A percentile compares a stretch with the other conserved stretches of the same genome.
phyloP scores from a whole-genome alignment of 2,888 invertebrate genomes.

The Harmothoe impar region DNA sequence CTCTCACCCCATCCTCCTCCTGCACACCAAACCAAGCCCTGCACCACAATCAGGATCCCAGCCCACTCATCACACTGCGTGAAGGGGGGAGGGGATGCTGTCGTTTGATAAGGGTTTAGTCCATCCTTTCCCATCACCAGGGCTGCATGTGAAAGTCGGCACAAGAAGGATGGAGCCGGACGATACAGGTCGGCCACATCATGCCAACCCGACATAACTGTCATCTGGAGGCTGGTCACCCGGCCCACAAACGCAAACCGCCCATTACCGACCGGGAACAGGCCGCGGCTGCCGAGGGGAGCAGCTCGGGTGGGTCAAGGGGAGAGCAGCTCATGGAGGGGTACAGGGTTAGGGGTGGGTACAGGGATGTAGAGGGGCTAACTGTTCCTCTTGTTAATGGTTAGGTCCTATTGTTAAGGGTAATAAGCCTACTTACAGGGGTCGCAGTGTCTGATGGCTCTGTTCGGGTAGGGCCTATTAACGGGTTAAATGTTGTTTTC shows the following conservation, averaged over 20 bases:
- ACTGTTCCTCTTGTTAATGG: not conserved
- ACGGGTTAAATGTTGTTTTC: too few species aligned
- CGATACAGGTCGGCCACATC: slow-evolving; percentile 34
- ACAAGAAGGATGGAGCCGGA: slow-evolving; percentile 38
- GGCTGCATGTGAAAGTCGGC: slow-evolving; percentile 43
- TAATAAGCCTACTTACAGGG: too few species aligned
- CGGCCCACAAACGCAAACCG: slow-evolving; percentile 36
- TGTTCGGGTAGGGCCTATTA: too few species aligned
- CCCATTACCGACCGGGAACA: slow-evolving; percentile 34
- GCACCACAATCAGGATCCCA: not conserved
- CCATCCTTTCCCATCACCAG: slow-evolving; percentile 47
- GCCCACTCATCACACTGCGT: not conserved
- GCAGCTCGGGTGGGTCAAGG: not conserved
- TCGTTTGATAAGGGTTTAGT: slow-evolving; percentile 19
- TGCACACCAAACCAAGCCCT: not conserved
- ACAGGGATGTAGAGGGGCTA: not conserved
- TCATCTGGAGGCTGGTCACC: not conserved
- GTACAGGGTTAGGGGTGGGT: not conserved
- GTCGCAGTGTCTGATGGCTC: too few species aligned
- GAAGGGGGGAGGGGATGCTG: slow-evolving; percentile 19
- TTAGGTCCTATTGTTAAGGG: too few species aligned
- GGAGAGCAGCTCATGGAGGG: not conserved
- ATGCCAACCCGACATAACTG: slow-evolving; percentile 56
- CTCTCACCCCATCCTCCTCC: not conserved
- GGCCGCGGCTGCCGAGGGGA: not conserved